Evolutionary conservation across 1,140 invertebrate genomes (phyloP).

Genomic region (Diabrotica undecimpunctata): DNA sequence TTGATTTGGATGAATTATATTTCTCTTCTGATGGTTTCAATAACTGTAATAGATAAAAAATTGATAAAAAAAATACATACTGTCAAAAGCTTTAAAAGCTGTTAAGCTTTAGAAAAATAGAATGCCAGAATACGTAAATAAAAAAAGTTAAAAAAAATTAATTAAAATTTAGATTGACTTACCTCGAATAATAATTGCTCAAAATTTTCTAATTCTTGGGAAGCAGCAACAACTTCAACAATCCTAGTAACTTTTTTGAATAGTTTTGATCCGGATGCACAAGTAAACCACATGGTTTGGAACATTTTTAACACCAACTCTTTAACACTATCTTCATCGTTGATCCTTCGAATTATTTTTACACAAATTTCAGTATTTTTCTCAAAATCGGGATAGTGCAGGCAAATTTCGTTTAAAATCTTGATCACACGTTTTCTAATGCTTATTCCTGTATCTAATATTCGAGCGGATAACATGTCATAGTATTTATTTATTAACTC

Average conservation of each 20-base stretch:
- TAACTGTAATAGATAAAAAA: constrained; percentile 56
- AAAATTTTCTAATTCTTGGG: constrained; percentile 89
- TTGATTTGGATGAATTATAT: constrained; percentile 74
- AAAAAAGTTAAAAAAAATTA: not conserved
- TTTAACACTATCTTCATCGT: constrained; percentile 93
- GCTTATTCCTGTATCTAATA: constrained; percentile 96
- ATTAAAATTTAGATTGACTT: constrained; percentile 47
- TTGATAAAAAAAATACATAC: too few species aligned
- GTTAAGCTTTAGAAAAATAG: too few species aligned
- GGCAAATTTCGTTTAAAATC: constrained; percentile 97
- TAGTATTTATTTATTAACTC: constrained; percentile 98
- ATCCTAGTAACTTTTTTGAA: constrained; percentile 90
- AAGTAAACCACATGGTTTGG: constrained; percentile 99
- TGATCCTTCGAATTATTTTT: constrained; percentile 95
- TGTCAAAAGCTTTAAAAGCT: too few species aligned
- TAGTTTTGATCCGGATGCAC: constrained; percentile 63
- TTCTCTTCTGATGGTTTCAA: constrained; percentile 96
- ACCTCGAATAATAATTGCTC: constrained; percentile 91
- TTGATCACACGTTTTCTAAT: constrained; percentile 98
- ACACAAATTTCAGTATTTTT: constrained; percentile 99
- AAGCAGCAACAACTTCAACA: constrained; percentile 91
- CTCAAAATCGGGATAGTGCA: constrained; percentile 91
- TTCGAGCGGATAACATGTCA: constrained; percentile 91
- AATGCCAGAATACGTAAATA: too few species aligned
- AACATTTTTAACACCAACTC: constrained; percentile 99